Conservation (phyloP, 1,140 invertebrate genomes). For the Wasmannia auropunctata region DNA sequence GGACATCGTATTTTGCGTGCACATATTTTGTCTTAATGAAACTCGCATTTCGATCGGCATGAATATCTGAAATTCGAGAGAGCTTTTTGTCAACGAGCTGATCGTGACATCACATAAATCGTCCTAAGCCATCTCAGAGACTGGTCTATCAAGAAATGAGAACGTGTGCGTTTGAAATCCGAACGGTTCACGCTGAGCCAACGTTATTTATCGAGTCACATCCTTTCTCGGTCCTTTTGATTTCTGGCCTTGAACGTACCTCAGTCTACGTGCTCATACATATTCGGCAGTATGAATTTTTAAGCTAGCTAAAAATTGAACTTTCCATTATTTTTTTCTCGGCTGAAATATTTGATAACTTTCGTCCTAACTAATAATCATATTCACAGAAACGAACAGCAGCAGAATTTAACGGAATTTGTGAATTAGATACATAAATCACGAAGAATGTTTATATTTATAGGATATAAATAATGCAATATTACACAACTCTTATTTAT, state of each 20-base stretch:
- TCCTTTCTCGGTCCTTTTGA: neutral
- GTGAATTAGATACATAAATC: neutral
- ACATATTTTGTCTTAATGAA: neutral
- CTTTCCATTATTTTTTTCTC: neutral
- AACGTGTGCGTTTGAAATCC: neutral
- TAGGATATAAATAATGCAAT: neutral
- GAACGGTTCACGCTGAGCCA: constrained; percentile 10
- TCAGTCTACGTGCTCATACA: neutral
- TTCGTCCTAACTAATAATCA: neutral
- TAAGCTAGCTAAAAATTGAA: neutral
- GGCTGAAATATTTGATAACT: neutral
- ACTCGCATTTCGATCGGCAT: neutral
- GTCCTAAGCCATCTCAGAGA: constrained; percentile 34
- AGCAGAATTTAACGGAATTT: neutral
- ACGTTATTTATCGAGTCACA: constrained; percentile 33
- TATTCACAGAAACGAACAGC: neutral
- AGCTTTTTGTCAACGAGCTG: constrained; percentile 12
- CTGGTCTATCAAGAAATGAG: constrained; percentile 14
- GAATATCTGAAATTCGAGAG: constrained; percentile 15
- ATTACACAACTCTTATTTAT: neutral
- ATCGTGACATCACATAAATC: constrained; percentile 32
- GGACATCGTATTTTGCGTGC: neutral
- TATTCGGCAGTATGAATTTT: neutral
- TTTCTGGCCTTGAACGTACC: neutral
- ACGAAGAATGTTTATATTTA: too few species aligned